These are phyloP conservation scores for Sciaenops ocellatus DNA, from an alignment of 2,797 vertebrate genomes.

Conservation along the genomic window DNA sequence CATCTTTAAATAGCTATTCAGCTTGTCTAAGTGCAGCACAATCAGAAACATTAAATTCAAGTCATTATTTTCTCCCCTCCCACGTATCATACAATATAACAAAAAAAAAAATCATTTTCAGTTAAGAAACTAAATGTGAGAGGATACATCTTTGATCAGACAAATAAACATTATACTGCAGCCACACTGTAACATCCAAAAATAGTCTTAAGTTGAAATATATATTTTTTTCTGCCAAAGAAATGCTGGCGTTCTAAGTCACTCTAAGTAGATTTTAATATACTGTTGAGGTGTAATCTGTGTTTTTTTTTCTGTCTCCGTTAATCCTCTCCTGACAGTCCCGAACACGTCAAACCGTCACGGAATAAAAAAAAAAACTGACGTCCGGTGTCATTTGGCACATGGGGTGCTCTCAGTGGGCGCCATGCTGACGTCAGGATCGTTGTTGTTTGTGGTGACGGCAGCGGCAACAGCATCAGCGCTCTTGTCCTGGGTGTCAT, in stretches of 20 bases:
- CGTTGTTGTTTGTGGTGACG: slow-evolving; percentile 39
- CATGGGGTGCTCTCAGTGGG: slow-evolving; percentile 64
- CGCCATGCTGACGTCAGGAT: slow-evolving; percentile 34
- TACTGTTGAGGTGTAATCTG: slow-evolving; percentile 88
- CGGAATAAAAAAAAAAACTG: slow-evolving; percentile 80
- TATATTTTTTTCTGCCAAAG: slow-evolving; percentile 83
- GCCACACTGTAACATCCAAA: slow-evolving; percentile 90
- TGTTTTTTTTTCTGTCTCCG: slow-evolving; percentile 54
- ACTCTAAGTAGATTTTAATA: slow-evolving; percentile 80
- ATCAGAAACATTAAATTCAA: slow-evolving; percentile 89
- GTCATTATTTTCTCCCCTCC: slow-evolving; percentile 88
- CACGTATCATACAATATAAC: slow-evolving; percentile 83
- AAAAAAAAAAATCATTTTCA: slow-evolving; percentile 82
- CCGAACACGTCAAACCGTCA: slow-evolving; percentile 79
- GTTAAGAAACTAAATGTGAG: slow-evolving; percentile 89
- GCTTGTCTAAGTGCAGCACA: slow-evolving; percentile 91
- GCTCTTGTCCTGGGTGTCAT: slow-evolving; percentile 53
- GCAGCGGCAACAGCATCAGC: neutral
- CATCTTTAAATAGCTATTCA: slow-evolving; percentile 88
- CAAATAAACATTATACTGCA: slow-evolving; percentile 87
- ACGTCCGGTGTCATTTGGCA: slow-evolving; percentile 87
- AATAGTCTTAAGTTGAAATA: slow-evolving; percentile 88
- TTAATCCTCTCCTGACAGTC: slow-evolving; percentile 64
- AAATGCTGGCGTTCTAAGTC: slow-evolving; percentile 84
- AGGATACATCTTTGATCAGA: slow-evolving; percentile 89